phyloP scores from a whole-genome alignment of 1,140 invertebrate genomes.

The Diorhabda sublineata region DNA sequence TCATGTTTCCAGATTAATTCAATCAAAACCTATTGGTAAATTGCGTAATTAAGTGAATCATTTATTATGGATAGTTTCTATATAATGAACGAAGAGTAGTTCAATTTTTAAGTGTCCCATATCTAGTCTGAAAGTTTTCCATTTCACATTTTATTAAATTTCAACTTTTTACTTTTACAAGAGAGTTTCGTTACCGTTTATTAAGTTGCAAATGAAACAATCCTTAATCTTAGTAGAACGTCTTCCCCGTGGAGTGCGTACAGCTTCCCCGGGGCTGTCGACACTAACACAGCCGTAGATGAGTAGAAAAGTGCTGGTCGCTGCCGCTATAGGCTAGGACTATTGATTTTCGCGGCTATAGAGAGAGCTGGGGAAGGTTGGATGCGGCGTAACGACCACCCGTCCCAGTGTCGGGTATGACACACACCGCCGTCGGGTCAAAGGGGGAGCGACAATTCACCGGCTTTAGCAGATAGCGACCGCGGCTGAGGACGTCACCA shows the following conservation, averaged over 20 bases:
- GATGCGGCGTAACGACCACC: constrained; percentile 3
- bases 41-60: too few relatives aligned
- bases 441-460: constrained; percentile 11
- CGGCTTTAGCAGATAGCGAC: constrained; percentile 7
- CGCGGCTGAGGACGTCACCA: not conserved
- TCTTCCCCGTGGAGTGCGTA: not conserved
- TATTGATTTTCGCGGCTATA: constrained; percentile 13
- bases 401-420: constrained; percentile 10
- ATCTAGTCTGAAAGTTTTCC: too few relatives aligned
- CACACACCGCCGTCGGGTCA: not conserved
- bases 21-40: too few relatives aligned
- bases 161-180: too few relatives aligned
- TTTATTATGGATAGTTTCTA: too few relatives aligned
- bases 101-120: too few relatives aligned
- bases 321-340: constrained; percentile 13
- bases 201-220: too few relatives aligned
- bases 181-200: too few relatives aligned
- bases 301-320: constrained; percentile 5
- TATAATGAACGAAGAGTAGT: too few relatives aligned
- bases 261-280: not conserved
- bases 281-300: not conserved
- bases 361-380: not conserved
- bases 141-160: too few relatives aligned
- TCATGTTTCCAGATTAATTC: too few relatives aligned
- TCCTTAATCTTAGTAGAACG: not conserved